Conservation (phyloP, 2,113 vertebrate genomes). For the Mesembrinibis cayennensis region DNA sequence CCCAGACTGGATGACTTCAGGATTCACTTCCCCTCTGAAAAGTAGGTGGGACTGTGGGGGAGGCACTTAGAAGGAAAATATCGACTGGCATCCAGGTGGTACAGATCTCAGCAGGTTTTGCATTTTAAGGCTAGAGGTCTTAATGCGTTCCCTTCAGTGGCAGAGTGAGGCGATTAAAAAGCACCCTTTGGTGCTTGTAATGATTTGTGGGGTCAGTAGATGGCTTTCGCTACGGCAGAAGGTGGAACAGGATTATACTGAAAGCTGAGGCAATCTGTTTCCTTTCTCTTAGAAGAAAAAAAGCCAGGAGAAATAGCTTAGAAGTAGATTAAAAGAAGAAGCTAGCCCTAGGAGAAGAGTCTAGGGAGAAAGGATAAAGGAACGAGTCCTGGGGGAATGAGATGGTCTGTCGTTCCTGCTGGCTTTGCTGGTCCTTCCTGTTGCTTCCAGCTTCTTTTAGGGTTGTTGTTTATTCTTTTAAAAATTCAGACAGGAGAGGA, state of each 20-base stretch:
- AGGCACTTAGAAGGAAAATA: neutral
- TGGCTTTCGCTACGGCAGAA: neutral
- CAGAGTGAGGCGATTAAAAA: neutral
- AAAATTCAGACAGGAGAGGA: neutral
- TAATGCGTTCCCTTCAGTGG: neutral
- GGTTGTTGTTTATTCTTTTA: neutral
- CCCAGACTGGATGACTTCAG: neutral
- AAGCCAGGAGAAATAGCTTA: neutral
- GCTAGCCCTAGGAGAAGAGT: neutral
- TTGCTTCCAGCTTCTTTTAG: neutral
- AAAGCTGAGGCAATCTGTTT: neutral
- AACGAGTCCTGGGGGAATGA: neutral
- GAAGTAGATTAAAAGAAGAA: constrained; percentile 2
- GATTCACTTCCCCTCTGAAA: neutral
- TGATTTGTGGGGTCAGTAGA: neutral
- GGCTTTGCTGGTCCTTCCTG: neutral
- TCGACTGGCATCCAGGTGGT: neutral
- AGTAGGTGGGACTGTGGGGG: neutral
- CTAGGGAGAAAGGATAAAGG: neutral
- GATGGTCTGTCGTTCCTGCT: neutral
- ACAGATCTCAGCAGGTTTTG: neutral
- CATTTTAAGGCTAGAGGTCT: neutral
- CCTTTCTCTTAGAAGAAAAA: neutral
- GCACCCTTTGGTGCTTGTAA: neutral
- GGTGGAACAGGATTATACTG: neutral